Base-by-base conservation (phyloP, 2,113 vertebrate genomes). In the Syrrhaptes paradoxus region DNA sequence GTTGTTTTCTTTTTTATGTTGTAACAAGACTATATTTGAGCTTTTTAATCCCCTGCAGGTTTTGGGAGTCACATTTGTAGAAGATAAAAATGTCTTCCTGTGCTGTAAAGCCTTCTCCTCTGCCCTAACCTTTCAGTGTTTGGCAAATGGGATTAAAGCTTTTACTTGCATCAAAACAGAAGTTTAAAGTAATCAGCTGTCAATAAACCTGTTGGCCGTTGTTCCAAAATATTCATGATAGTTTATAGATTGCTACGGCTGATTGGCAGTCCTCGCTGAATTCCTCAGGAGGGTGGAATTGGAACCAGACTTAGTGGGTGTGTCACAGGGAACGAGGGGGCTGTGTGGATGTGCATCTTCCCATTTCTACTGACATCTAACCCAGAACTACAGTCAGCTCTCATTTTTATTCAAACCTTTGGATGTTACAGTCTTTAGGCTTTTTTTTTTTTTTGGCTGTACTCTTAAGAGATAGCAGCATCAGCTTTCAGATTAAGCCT, bases 261-360 rank as follows among this genome's bases (percentile, higher is more conserved):
- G 92, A 92, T 85, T 85, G 92, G 82, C 85, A 93, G 38, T 12
- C 26, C 90, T 72, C 0, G 4, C 43, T 46, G 62, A 78, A 96
- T 96, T 95, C 95, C 84, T 93, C 49, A 68, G 9, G 77, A 92
- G 90, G 96, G 88, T 89, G 86, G 95, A 84, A 90, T 28, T 81
- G 76, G 65, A 95, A 78, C 34, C 28, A 68, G 90, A 70, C 29
- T 73, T 29, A 8, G 45, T 43, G 73, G 76, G 72, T 71, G 82
- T 80, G 90, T 58, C 32, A 2, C 5, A 14, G 80, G 54, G 81
- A 85, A 13, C 2, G 0, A 85, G 65, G 62, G 48, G 31, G 32
- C 46, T 1, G 2, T 1, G 5, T 73, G 59, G 62, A 58, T 87
- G 22, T 75, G 36, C n/a, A 36, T 38, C 43, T 85, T 75, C 58